A percentile compares a stretch with the other conserved stretches of the same genome.
Evolutionary conservation across 2,888 invertebrate species (phyloP).

Genomic region (Ennomos erosarius): DNA sequence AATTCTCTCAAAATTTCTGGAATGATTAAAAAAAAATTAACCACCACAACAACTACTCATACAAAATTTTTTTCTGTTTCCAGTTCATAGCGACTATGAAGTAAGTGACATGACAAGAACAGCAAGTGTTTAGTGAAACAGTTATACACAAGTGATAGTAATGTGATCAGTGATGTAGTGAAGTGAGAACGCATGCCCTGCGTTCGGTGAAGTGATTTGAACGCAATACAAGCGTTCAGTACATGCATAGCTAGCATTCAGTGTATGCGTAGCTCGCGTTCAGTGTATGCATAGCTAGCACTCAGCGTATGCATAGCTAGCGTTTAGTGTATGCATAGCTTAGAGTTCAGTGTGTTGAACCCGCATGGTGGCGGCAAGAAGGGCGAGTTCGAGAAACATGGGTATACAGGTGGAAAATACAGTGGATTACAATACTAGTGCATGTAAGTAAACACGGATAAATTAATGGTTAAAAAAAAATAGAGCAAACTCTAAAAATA

Average conservation of each 20-base stretch:
- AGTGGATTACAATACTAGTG: conserved; percentile 74
- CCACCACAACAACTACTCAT: too few relatives aligned
- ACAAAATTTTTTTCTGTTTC: conserved; percentile 10
- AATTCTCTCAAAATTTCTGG: too few relatives aligned
- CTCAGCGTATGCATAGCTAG: background rate
- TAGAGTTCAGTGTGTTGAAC: conserved; percentile 32
- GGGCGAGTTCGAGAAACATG: conserved; percentile 59
- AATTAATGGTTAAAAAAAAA: background rate
- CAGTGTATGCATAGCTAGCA: conserved; percentile 3
- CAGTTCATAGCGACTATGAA: conserved; percentile 30
- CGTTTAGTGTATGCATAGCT: conserved; percentile 2
- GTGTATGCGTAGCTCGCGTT: conserved; percentile 5
- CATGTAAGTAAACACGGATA: conserved; percentile 64
- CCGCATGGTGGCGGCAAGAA: conserved; percentile 28
- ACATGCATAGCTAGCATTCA: conserved; percentile 1
- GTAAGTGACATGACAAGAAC: conserved; percentile 37
- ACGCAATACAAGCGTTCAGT: conserved; percentile 14
- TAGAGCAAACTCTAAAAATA: too few relatives aligned
- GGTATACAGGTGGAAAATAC: conserved; percentile 81
- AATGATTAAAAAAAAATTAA: too few relatives aligned
- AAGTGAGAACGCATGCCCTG: conserved; percentile 26
- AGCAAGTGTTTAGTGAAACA: conserved; percentile 39
- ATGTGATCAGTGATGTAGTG: conserved; percentile 43
- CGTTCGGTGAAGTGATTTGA: conserved; percentile 31
- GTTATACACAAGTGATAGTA: conserved; percentile 42